Evolutionary conservation across 2,113 vertebrate species (phyloP).

Genomic region (Kryptolebias marmoratus): DNA sequence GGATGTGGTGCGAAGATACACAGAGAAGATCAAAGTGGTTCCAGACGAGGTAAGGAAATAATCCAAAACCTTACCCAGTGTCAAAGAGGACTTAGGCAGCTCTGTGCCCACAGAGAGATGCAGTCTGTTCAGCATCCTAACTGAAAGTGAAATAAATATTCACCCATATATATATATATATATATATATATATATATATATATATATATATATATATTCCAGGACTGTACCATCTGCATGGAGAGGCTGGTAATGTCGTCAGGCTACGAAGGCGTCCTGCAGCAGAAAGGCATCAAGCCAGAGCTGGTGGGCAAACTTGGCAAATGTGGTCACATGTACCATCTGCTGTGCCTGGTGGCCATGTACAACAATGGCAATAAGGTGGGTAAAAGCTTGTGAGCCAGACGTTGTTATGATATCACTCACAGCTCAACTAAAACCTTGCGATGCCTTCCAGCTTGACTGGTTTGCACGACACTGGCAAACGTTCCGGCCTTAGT

Average conservation of each 20-base stretch:
- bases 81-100: not conserved
- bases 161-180: constrained; percentile 11
- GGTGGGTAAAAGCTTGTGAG: constrained; percentile 76
- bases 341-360: constrained; percentile 95
- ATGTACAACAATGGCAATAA: constrained; percentile 98
- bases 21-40: constrained; percentile 91
- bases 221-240: constrained; percentile 95
- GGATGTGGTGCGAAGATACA: constrained; percentile 93
- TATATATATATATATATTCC: constrained; percentile 16
- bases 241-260: constrained; percentile 90
- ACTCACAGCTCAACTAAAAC: constrained; percentile 50
- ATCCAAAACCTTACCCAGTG: not conserved
- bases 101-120: not conserved
- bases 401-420: constrained; percentile 65
- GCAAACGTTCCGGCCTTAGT: constrained; percentile 16
- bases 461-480: constrained; percentile 9
- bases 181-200: no score
- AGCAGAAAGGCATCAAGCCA: constrained; percentile 87
- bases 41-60: constrained; percentile 88
- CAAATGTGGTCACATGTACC: constrained; percentile 96
- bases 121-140: constrained; percentile 25
- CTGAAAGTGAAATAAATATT: constrained; percentile 31
- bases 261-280: constrained; percentile 92
- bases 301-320: constrained; percentile 95
- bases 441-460: constrained; percentile 28